Evolutionary conservation across 2,113 vertebrate genomes (phyloP).

Genomic region (Clarias magur): DNA sequence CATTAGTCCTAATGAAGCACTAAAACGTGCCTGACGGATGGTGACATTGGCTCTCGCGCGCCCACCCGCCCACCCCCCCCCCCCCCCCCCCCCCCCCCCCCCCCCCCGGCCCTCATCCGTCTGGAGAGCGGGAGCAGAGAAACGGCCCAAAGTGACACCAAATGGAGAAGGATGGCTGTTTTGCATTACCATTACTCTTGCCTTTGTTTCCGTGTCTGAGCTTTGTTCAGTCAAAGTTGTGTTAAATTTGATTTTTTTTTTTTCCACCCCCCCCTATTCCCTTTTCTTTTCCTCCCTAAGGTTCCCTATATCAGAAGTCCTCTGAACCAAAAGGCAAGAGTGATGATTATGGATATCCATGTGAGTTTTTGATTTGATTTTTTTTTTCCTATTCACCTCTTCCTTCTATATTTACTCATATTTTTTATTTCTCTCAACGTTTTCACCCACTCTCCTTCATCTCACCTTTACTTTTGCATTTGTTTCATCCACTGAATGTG

Average conservation of each 20-base stretch:
- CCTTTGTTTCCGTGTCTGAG: constrained; percentile 75
- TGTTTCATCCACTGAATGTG: constrained; percentile 18
- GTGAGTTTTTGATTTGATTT: constrained; percentile 87
- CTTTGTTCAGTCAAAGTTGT: constrained; percentile 68
- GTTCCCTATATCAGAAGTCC: constrained; percentile 98
- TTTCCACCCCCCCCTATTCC: constrained; percentile 72
- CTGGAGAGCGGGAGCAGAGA: constrained; percentile 58
- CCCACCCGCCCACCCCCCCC: not conserved
- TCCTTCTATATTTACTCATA: constrained; percentile 15
- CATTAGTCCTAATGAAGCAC: constrained; percentile 83
- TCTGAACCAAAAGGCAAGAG: constrained; percentile 90
- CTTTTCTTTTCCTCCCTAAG: constrained; percentile 76
- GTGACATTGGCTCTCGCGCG: constrained; percentile 57
- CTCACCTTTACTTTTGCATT: constrained; percentile 31
- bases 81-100: constrained; percentile 17
- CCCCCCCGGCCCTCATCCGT: constrained; percentile 59
- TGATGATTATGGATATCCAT: constrained; percentile 94
- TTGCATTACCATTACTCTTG: constrained; percentile 75
- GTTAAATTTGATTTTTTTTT: constrained; percentile 79
- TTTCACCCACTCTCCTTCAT: constrained; percentile 43
- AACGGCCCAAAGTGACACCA: constrained; percentile 41
- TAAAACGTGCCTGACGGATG: constrained; percentile 78
- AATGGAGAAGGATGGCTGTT: constrained; percentile 69
- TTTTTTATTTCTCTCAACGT: constrained; percentile 19
- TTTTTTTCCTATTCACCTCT: constrained; percentile 37